Base-by-base conservation (phyloP, 1,140 invertebrate species). In the Drosophila pallidifrons region DNA sequence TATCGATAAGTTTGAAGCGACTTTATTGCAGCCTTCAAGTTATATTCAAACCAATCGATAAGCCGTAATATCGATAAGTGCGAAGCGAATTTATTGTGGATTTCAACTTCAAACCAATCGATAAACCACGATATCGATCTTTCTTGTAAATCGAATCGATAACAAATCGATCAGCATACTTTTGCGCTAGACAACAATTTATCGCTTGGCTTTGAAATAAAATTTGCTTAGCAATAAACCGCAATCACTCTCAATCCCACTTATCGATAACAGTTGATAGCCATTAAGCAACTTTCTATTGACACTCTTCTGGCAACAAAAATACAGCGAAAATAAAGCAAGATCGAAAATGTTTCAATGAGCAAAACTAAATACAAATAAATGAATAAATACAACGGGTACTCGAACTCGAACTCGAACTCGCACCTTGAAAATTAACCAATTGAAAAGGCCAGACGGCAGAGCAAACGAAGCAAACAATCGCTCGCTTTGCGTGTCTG, bases 401-500 rank as follows among this genome's bases (percentile, higher is more conserved):
- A 65, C 38, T 54, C 38, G 49, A 35, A 63, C 46, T 63, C 46
- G 5, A 35, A 60, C 41, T 63, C 57, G n/a, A 28, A 46, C 38
- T 61, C 67, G 59, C 67, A 70, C 49, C 59, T 70, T 55, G 38
- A 58, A 72, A 66, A 57, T 66, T 32, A 66, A 30, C 25, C 54
- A 73, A 73, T 66, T 66, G 52, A 45, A 47, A 71, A 41, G 11
- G 47, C 49, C 43, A 58, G 11, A 8, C n/a, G n/a, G 5, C 46
- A 60, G 35, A 58, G 5, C 57, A 32, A 66, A 49, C 47, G 28
- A 59, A 25, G 49, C 59, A 70, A 65, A 65, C 69, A 72, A 64
- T 55, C 66, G 51, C 7, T 45, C 35, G 30, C 41, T 61, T 63
- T 70, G 52, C 58, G 66, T 75, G 72, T 69, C 72, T 70, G 49